Evolutionary conservation across 2,113 vertebrate genomes (phyloP).

Genomic region (Megaptera novaeangliae): DNA sequence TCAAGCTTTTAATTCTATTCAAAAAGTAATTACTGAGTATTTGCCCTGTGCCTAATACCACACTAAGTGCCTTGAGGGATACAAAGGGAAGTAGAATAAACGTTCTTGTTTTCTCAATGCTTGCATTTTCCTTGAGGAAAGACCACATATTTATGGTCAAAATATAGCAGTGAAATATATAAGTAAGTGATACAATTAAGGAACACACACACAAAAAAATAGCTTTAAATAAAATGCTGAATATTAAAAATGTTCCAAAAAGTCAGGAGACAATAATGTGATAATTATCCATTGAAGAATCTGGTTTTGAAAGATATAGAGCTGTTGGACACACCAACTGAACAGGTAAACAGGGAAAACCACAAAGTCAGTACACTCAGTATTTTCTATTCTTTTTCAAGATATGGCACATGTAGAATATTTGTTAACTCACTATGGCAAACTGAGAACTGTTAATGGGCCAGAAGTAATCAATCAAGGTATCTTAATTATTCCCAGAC

Average conservation of each 20-base stretch:
- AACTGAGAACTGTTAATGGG: neutral
- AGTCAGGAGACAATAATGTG: neutral
- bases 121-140: neutral
- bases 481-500: neutral
- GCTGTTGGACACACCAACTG: neutral
- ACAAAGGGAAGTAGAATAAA: neutral
- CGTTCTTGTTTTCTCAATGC: neutral
- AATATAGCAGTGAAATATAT: neutral
- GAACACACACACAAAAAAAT: neutral
- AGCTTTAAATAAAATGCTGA: neutral
- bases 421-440: neutral
- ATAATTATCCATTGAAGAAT: neutral
- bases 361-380: neutral
- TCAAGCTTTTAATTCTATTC: neutral
- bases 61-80: neutral
- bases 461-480: neutral
- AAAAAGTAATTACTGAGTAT: neutral
- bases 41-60: neutral
- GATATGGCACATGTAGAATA: neutral
- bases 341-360: neutral
- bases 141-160: neutral
- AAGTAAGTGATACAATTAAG: neutral
- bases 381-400: neutral
- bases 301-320: neutral
- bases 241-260: neutral